A percentile compares a stretch with the other conserved stretches of the same genome.
Conservation (phyloP, 2,113 vertebrate species). For the Lagopus muta region DNA sequence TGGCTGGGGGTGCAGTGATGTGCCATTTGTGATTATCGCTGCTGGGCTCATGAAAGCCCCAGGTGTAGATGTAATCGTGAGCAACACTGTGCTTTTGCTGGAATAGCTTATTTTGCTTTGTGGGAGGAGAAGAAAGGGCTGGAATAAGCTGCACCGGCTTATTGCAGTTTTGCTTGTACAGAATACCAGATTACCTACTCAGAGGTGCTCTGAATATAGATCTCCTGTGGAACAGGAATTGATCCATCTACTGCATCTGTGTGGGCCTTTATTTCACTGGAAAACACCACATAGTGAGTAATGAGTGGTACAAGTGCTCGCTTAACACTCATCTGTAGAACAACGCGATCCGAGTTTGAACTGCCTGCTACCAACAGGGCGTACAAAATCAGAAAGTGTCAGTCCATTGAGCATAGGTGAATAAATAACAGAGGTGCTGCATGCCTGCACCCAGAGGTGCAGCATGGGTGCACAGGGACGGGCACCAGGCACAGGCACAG, state of each 20-base stretch:
- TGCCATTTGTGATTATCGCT: slow-evolving; percentile 19
- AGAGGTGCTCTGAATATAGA: slow-evolving; percentile 49
- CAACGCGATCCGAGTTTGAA: rapidly evolving
- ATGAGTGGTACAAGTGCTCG: background rate
- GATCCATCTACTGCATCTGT: background rate
- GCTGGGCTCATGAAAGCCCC: slow-evolving; percentile 52
- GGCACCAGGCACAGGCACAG: background rate
- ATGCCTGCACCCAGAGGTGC: background rate
- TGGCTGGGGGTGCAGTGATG: slow-evolving; percentile 25
- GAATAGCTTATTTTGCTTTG: slow-evolving; percentile 54
- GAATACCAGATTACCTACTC: slow-evolving; percentile 58
- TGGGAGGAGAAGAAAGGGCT: slow-evolving; percentile 44
- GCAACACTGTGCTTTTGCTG: slow-evolving; percentile 50
- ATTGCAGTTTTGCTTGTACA: slow-evolving; percentile 48
- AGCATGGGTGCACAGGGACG: background rate
- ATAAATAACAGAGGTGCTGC: background rate
- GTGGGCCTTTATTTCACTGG: background rate
- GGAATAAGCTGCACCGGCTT: slow-evolving; percentile 50
- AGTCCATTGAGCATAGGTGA: background rate
- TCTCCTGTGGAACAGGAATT: background rate
- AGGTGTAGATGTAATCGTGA: slow-evolving; percentile 59
- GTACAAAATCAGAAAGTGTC: background rate
- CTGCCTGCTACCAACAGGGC: background rate
- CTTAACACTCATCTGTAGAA: background rate
- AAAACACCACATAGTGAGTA: background rate